These are phyloP conservation scores for Andrena haemorrhoa DNA, from an alignment of 2,888 invertebrate genomes.

Conservation along the genomic window DNA sequence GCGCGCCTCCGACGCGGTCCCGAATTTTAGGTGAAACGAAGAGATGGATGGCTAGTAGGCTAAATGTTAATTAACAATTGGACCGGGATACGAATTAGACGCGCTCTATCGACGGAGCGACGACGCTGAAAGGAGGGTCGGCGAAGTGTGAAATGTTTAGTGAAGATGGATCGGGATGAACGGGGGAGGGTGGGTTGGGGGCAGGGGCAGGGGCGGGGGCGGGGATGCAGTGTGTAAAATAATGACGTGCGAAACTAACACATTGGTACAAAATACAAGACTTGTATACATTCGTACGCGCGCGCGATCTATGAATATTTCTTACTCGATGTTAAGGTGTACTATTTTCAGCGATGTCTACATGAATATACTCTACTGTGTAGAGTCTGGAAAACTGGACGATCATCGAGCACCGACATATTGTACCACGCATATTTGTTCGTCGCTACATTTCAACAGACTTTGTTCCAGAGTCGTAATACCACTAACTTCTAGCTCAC, in stretches of 20 bases:
- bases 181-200: conserved; percentile 4
- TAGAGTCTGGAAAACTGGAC: conserved; percentile 75
- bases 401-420: conserved; percentile 69
- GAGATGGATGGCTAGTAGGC: conserved; percentile 67
- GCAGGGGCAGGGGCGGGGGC: conserved; percentile 32
- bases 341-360: conserved; percentile 78
- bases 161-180: conserved; percentile 62
- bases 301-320: conserved; percentile 73
- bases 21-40: conserved; percentile 72
- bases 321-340: conserved; percentile 73
- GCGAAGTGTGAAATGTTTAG: conserved; percentile 61
- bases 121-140: conserved; percentile 38
- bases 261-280: conserved; percentile 78
- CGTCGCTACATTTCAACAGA: conserved; percentile 69
- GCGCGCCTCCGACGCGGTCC: conserved; percentile 58
- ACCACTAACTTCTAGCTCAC: conserved; percentile 65
- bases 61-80: conserved; percentile 72
- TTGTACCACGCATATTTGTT: conserved; percentile 69
- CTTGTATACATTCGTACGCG: conserved; percentile 78
- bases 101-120: conserved; percentile 45
- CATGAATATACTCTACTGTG: conserved; percentile 77
- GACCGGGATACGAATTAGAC: conserved; percentile 56
- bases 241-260: conserved; percentile 73
- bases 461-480: conserved; percentile 64
- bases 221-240: conserved; percentile 75